These are phyloP conservation scores for Porites divaricata DNA, from an alignment of 92 coral and sea anemone species.

Conservation along the genomic window DNA sequence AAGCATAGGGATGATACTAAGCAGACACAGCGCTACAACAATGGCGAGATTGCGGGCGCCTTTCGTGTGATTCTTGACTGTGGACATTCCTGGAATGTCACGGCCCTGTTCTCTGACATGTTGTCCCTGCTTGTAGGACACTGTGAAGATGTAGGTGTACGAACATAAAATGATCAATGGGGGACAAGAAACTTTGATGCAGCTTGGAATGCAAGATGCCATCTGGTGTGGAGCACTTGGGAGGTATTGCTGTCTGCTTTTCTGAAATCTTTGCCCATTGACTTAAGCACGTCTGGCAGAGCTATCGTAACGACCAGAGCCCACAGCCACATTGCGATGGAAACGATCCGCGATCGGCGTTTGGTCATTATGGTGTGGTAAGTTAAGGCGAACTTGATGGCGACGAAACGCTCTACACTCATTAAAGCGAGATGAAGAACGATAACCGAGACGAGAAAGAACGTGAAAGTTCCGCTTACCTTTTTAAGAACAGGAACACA, in stretches of 20 bases:
- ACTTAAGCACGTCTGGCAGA: background rate
- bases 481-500: background rate
- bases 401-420: constrained; percentile 40
- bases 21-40: constrained; percentile 39
- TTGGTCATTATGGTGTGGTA: constrained; percentile 27
- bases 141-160: constrained; percentile 17
- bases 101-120: background rate
- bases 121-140: constrained; percentile 2
- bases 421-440: constrained; percentile 42
- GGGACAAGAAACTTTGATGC: constrained; percentile 9
- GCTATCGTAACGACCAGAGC: background rate
- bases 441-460: background rate
- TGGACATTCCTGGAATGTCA: background rate
- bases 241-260: too few relatives aligned
- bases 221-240: background rate
- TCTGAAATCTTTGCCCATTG: background rate
- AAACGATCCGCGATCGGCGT: constrained; percentile 21
- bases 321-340: constrained; percentile 33
- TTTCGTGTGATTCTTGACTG: constrained; percentile 20
- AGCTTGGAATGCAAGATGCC: constrained; percentile 13
- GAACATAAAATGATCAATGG: constrained; percentile 1
- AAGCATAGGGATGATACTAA: constrained; percentile 47
- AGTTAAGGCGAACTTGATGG: constrained; percentile 41
- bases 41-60: constrained; percentile 55
- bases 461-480: background rate